Conservation (phyloP, 2,113 vertebrate genomes). For the Trichechus manatus region DNA sequence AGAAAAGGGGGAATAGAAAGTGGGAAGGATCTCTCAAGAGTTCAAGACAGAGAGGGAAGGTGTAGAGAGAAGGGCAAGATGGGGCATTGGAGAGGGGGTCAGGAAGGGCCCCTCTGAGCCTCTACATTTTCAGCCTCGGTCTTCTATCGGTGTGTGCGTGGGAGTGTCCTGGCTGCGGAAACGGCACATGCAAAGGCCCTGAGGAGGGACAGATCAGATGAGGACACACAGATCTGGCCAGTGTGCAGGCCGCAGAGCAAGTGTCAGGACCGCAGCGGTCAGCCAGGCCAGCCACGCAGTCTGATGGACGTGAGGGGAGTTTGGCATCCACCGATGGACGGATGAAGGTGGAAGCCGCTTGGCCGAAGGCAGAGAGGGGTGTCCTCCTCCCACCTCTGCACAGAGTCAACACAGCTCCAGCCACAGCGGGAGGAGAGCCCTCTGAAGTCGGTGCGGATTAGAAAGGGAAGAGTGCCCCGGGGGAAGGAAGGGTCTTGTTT, state of each 20-base stretch:
- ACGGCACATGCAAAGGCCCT: not conserved
- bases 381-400: not conserved
- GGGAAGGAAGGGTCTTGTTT: not conserved
- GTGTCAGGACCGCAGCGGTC: not conserved
- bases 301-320: not conserved
- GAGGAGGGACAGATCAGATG: not conserved
- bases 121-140: not conserved
- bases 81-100: not conserved
- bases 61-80: not conserved
- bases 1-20: not conserved
- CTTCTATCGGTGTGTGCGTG: rapidly evolving
- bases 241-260: not conserved
- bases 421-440: not conserved
- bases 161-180: not conserved
- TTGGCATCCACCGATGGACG: not conserved
- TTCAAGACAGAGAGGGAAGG: not conserved
- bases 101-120: not conserved
- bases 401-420: too few species aligned
- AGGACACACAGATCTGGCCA: not conserved
- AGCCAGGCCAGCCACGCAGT: not conserved
- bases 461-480: not conserved
- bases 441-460: not conserved
- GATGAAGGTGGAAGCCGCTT: not conserved
- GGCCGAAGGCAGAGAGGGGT: not conserved
- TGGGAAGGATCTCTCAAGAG: not conserved